Evolutionary conservation across 2,888 invertebrate species (phyloP).

Genomic region (Sisyra terminalis): DNA sequence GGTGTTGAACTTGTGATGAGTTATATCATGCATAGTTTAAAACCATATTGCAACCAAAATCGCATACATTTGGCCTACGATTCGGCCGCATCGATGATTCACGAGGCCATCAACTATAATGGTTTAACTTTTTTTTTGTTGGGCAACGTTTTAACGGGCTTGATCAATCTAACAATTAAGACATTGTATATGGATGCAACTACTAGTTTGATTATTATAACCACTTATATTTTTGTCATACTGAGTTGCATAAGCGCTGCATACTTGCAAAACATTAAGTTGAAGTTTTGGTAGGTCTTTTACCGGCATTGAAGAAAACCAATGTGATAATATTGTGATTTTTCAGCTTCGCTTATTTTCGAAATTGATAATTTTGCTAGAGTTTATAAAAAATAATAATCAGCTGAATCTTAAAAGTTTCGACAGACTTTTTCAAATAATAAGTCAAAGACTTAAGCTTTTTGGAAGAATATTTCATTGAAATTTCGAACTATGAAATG

Average conservation of each 20-base stretch:
- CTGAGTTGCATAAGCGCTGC: constrained; percentile 24
- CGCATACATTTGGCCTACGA: constrained; percentile 11
- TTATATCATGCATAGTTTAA: constrained; percentile 14
- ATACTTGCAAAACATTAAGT: constrained; percentile 28
- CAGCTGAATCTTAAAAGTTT: too few species aligned
- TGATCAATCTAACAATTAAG: constrained; percentile 53
- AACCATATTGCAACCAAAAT: constrained; percentile 1
- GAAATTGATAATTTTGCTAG: not conserved
- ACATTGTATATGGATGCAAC: constrained; percentile 34
- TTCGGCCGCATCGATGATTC: constrained; percentile 32
- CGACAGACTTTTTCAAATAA: too few species aligned
- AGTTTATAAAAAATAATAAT: not conserved
- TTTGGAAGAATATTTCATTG: too few species aligned
- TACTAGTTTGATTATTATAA: constrained; percentile 34
- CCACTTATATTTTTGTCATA: constrained; percentile 37
- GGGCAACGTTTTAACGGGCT: constrained; percentile 71
- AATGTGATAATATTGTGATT: not conserved
- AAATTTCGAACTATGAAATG: too few species aligned
- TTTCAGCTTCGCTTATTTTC: too few species aligned
- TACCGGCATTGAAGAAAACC: not conserved
- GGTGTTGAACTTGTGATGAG: constrained; percentile 32
- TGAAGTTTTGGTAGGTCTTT: constrained; percentile 26
- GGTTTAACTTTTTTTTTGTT: constrained; percentile 70
- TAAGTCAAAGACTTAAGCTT: too few species aligned
- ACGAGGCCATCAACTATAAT: constrained; percentile 61